Base-by-base conservation (phyloP, 92 coral and sea anemone species). In the Zoanthus solanderi region DNA sequence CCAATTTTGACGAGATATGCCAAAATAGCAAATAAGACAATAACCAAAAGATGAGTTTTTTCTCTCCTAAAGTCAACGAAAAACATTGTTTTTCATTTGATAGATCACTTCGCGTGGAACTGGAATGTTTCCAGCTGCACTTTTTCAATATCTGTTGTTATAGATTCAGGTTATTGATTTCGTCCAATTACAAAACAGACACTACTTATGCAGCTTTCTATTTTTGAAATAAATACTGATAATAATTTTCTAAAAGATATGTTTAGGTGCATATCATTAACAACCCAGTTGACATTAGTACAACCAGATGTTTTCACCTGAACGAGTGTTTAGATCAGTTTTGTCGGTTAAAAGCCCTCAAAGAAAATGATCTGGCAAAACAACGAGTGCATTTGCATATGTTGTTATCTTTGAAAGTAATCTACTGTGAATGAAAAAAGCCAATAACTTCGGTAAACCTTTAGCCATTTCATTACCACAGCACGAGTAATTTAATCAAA, bases 291-390 rank as follows among this genome's bases (percentile, higher is more conserved):
- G 54, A 50, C 54, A 6, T 50, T 10, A 54, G 23, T 63, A 18
- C 28, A 10, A 53, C 29, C 82, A 67, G 82, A 77, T n/a, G 65
- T 53, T 77, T 54, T 63, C 30, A 63, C 69, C 65, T 63, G 8
- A 16, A 5, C 30, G 28, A 63, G 69, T 23, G 9, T 15, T 63
- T n/a, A 10, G 54, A 34, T 34, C 42, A 34, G 42, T 34, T 34
- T 34, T 34, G 42, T 50, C 54, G 54, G 54, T 5, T 50, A 10
- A 50, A 50, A 50, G 12, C 8, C 56, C 56, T 50, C 56, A 0
- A 37, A 37, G 42, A 37, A 23, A 37, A 37, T 37, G 42, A 37
- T 37, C 42, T 37, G 42, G 42, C 42, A 37, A 37, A 37, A 37
- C 42, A 37, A 37, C 42, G 42, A 37, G 4, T 4, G 42, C 4